These are phyloP conservation scores for Ennomos fuscantarius DNA, from an alignment of 2,888 invertebrate genomes.

Conservation along the genomic window DNA sequence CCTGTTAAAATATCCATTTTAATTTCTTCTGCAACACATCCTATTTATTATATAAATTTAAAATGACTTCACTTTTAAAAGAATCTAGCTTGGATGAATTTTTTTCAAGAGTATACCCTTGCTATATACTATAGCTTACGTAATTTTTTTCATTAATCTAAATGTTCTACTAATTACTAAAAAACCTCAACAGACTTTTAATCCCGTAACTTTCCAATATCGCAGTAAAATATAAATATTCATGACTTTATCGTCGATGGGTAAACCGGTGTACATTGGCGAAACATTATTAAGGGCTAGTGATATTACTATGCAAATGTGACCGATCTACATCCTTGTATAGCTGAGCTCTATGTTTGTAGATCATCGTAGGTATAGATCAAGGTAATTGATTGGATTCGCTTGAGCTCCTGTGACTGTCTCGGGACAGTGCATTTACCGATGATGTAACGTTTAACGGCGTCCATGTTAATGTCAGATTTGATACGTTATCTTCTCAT, in stretches of 20 bases:
- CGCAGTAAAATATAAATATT: conserved; percentile 24
- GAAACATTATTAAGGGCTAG: conserved; percentile 23
- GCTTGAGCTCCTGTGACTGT: conserved; percentile 23
- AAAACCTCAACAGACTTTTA: conserved; percentile 10
- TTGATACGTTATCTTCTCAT: no score
- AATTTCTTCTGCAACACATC: no score
- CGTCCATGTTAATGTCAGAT: neutral
- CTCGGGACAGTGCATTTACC: conserved; percentile 9
- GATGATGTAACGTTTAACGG: conserved; percentile 6
- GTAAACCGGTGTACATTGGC: conserved; percentile 14
- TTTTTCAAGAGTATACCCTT: no score
- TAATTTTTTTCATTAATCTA: no score
- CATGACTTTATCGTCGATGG: conserved; percentile 21
- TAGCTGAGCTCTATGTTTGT: conserved; percentile 6
- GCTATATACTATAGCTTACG: no score
- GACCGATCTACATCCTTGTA: conserved; percentile 6
- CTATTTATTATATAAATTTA: no score
- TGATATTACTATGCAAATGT: conserved; percentile 29
- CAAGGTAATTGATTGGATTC: conserved; percentile 26
- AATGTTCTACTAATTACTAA: neutral
- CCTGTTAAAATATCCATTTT: no score
- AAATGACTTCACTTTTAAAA: no score
- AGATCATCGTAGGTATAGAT: conserved; percentile 18
- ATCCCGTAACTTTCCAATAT: conserved; percentile 18
- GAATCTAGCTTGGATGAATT: no score